phyloP scores from a whole-genome alignment of 2,113 vertebrate genomes.

The Anolis carolinensis region DNA sequence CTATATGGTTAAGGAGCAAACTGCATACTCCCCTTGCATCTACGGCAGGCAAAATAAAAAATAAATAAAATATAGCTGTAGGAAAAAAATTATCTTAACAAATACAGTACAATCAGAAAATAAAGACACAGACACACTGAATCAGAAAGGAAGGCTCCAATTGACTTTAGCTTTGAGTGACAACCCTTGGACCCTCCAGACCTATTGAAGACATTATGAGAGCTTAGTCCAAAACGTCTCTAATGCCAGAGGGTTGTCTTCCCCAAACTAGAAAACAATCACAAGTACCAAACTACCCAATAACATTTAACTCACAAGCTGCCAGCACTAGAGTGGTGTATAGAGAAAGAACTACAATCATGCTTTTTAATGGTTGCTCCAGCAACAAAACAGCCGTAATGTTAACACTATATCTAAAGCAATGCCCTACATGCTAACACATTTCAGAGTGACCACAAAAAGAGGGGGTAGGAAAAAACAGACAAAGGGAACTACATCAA shows the following conservation, averaged over 20 bases:
- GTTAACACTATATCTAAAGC: not conserved
- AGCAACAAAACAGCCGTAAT: not conserved
- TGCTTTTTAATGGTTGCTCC: not conserved
- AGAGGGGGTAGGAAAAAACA: too few species aligned
- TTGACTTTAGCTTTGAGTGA: not conserved
- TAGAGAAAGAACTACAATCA: not conserved
- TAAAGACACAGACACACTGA: not conserved
- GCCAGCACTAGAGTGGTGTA: not conserved
- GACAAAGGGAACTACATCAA: too few species aligned
- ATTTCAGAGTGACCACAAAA: not conserved
- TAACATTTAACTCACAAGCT: not conserved
- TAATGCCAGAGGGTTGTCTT: not conserved
- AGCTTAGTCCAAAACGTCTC: not conserved
- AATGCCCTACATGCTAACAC: not conserved
- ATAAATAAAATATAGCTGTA: not conserved
- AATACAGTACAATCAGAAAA: not conserved
- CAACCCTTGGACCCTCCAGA: too few species aligned
- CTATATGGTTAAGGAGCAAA: too few species aligned
- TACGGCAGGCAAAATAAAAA: too few species aligned
- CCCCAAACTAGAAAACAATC: not conserved
- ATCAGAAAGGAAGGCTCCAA: not conserved
- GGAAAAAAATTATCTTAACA: not conserved
- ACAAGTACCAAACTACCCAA: not conserved
- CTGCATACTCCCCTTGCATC: not conserved
- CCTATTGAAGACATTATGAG: not conserved